Percentiles rank a stretch among this genome's conserved stretches.
phyloP scores from a whole-genome alignment of 2,113 vertebrate genomes.

The Aptenodytes forsteri region DNA sequence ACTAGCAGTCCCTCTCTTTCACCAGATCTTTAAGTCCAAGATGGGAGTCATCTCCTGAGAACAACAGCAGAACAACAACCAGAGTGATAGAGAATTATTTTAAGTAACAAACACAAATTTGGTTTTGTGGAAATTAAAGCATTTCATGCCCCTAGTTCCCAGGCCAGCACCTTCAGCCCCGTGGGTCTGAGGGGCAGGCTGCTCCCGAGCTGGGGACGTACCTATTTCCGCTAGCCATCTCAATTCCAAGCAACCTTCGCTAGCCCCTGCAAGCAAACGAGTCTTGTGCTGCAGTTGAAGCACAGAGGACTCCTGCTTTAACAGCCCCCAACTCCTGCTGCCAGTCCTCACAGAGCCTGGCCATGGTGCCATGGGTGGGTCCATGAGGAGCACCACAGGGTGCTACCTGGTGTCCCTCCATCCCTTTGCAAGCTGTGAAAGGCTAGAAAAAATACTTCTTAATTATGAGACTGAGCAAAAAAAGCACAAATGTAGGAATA shows the following conservation, averaged over 20 bases:
- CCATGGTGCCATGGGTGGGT: neutral
- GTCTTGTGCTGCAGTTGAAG: neutral
- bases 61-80: neutral
- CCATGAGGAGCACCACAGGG: neutral
- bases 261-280: neutral
- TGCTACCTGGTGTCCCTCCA: neutral
- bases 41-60: neutral
- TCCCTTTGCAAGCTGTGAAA: neutral
- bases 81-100: neutral
- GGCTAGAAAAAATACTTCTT: neutral
- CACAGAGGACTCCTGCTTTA: neutral
- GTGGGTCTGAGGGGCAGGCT: fast-evolving
- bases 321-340: neutral
- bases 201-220: neutral
- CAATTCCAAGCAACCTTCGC: neutral
- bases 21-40: neutral
- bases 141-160: neutral
- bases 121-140: neutral
- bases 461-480: neutral
- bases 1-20: neutral
- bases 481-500: neutral
- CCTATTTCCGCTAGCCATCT: neutral
- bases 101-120: neutral
- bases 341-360: neutral
- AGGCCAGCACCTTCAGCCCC: neutral